A percentile compares a stretch with the other conserved stretches of the same genome.
Evolutionary conservation across 2,888 invertebrate genomes (phyloP).

Genomic region (Cephus rjabovi): DNA sequence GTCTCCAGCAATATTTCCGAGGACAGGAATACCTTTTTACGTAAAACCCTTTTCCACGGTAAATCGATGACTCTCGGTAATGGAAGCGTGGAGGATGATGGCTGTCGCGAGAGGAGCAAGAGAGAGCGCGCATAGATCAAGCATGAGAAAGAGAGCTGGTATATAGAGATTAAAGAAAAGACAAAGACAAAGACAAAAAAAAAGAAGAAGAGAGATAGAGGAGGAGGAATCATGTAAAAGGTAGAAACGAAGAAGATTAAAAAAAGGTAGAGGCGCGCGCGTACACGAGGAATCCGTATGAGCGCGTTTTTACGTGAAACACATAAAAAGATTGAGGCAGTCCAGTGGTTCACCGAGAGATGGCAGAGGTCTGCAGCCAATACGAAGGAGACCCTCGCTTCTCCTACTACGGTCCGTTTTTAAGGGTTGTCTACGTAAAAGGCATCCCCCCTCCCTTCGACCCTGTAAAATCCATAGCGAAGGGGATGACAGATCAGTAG

Average conservation of each 20-base stretch:
- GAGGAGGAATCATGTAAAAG: neutral
- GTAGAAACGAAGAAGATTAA: neutral
- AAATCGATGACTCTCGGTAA: slow-evolving; percentile 1
- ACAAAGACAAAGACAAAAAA: slow-evolving; percentile 15
- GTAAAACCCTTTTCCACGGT: slow-evolving; percentile 3
- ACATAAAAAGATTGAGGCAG: slow-evolving; percentile 54
- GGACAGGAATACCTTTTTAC: slow-evolving; percentile 14
- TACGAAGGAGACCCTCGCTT: slow-evolving; percentile 11
- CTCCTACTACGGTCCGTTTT: neutral
- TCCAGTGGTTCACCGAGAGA: slow-evolving; percentile 58
- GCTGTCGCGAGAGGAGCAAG: neutral
- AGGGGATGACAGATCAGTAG: neutral
- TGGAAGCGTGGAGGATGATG: neutral
- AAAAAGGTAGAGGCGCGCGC: neutral
- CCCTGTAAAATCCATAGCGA: neutral
- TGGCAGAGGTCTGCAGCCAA: slow-evolving; percentile 54
- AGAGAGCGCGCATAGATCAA: neutral
- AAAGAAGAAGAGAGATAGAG: neutral
- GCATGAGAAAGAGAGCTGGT: slow-evolving; percentile 39
- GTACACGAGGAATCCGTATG: slow-evolving; percentile 33
- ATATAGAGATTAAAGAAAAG: neutral
- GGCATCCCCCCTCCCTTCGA: neutral
- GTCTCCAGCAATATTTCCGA: slow-evolving; percentile 15
- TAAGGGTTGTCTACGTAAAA: neutral
- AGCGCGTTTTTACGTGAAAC: slow-evolving; percentile 53